Conservation (phyloP, 2,797 vertebrate genomes). For the Momotus momota region DNA sequence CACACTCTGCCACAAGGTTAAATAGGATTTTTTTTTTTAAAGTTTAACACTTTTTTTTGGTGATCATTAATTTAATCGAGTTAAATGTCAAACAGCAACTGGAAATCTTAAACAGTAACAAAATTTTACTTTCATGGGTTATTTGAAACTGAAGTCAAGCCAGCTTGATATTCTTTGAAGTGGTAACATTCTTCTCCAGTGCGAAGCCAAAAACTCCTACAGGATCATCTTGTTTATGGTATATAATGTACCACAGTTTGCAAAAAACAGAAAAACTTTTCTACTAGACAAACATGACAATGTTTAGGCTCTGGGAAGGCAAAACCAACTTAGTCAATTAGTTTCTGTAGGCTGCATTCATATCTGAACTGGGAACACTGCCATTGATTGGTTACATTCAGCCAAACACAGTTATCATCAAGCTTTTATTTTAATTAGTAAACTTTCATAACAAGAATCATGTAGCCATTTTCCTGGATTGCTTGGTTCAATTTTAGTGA, state of each 20-base stretch:
- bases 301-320: neutral
- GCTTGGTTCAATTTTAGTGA: neutral
- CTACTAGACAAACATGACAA: neutral
- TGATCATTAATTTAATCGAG: no score
- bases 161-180: neutral
- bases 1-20: no score
- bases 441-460: neutral
- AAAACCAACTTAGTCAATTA: neutral
- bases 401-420: neutral
- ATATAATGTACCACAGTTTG: neutral
- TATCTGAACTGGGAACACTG: neutral
- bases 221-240: neutral
- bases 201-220: rapidly evolving
- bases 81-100: neutral
- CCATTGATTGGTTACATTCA: neutral
- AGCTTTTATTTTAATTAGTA: slow-evolving; percentile 27
- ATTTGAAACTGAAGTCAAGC: neutral
- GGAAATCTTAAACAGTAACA: neutral
- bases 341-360: neutral
- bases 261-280: neutral
- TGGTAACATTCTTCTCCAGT: rapidly evolving
- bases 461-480: neutral
- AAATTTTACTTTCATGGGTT: neutral
- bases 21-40: no score
- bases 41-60: no score